Base-by-base conservation (phyloP, 2,797 vertebrate genomes). In the Hippocampus kuda region DNA sequence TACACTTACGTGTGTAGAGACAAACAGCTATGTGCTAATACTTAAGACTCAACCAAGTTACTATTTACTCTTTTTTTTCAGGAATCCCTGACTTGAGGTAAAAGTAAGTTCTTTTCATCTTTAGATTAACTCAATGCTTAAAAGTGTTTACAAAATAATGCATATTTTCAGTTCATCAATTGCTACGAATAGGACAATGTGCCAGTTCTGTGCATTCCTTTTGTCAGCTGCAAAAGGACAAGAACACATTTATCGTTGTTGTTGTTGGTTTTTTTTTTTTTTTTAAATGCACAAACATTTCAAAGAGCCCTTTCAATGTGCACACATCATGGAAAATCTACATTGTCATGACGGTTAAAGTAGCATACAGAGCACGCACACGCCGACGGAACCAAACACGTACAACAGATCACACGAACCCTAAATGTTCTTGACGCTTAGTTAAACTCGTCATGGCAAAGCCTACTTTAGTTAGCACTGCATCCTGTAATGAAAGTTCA, bases 81-180 rank as follows among this genome's bases (percentile, higher is more conserved):
- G 91, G 89, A 90, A 87, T 91, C 86, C 90, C 91, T 91, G 90
- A 90, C 87, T 83, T 92, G 91, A 92, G 91, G 91, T 93, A 92
- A 93, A 91, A 91, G 90, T 89, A 90, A 88, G 86, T 89, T 88
- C 54, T 87, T 88, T 89, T 89, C 75, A 88, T 89, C 88, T 91
- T 89, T 87, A 89, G 87, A 88, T 88, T 79, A 86, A 90, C 87
- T 86, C 81, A 87, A 89, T 83, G 86, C 88, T 84, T 83, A 78
- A 87, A 88, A 88, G 83, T 84, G 75, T 89, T 90, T 89, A 88
- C 85, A 91, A 92, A 92, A 92, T 86, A 89, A 93, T 93, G 91
- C 91, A 92, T 92, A 92, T 92, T 87, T 90, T 89, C 85, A 87
- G 88, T 88, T 88, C 88, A 87, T 89, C 87, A 89, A 85, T 91